Base-by-base conservation (phyloP, 2,113 vertebrate species). In the Esox niger region DNA sequence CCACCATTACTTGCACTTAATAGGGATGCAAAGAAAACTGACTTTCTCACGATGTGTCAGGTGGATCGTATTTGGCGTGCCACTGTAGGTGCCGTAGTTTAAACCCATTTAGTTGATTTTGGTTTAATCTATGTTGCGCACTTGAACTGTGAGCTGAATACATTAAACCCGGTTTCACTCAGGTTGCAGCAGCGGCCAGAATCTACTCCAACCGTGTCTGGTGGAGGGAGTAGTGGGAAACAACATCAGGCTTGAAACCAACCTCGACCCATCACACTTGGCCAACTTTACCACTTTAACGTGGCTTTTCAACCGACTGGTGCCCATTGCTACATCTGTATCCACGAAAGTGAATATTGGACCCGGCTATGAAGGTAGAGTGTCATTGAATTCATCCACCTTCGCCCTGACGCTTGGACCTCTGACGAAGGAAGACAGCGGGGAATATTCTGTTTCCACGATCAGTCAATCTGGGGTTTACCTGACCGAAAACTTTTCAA, bases 181-280 rank as follows among this genome's bases (percentile, higher is more conserved):
- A 82, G 79, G 64, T 64, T 56, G 68, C 64, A 70, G 49, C 31
- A 65, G 26, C n/a, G 31, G 8, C 7, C 57, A 59, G 57, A 21
- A 2, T 1, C 15, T 10, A 3, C 32, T 74, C 0, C 23, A 57
- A 13, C 13, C 0, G 0, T 1, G 3, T 2, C 15, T 9, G 25
- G 1, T 33, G 2, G 64, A 67, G 2, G 79, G 79, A 1, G 73
- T 82, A 6, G 15, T n/a, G 5, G 79, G 73, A 1, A 82, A 63
- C 64, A 58, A 58, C n/a, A 64, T 78, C 11, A 68, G 57, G 3
- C 71, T 81, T 26, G 15, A 46, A 6, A 64, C 64, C 2, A 1
- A 30, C 2, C 4, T 62, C 1, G 30, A n/a, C 6, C 7, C 21
- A 25, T 20, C 52, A 13, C 2, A 67, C 0, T 2, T 3, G 2